Base-by-base conservation (phyloP, 2,888 invertebrate species). In the Rhingia rostrata region DNA sequence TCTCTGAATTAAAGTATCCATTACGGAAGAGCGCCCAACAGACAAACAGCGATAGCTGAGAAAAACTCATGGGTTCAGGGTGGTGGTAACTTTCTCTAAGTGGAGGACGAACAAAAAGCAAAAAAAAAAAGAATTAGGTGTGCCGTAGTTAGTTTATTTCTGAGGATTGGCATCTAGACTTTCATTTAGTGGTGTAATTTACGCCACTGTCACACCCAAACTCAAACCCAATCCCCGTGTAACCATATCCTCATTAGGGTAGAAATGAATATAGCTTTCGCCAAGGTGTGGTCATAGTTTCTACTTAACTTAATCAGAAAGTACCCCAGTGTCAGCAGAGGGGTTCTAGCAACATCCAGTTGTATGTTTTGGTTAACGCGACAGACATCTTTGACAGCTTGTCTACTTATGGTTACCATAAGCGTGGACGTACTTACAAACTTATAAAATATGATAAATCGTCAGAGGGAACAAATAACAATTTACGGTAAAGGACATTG, bases 81-180 rank as follows among this genome's bases (percentile, higher is more conserved):
- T 30, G 6, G 32, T 9, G 33, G 12, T 43, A 33, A 54, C 43
- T 22, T 41, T 51, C 58, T 58, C 69, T 70, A 33, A 37, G 39
- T 61, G 63, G 53, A 32, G 22, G 22, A 22, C 22, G 22, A 60
- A 41, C 64, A 54, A 54, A 79, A n/a, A n/a, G n/a, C n/a, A n/a
- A n/a, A n/a, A n/a, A 74, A 79, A 84, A 75, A 69, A 66, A 80
- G 58, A 84, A 79, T 79, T 84, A 84, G 84, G 84, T 79, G 84
- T 53, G 84, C 64, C 80, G 53, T 70, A 74, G 74, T 70, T 70
- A 74, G 67, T 79, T 79, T 74, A 84, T 79, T 84, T 79, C 79
- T 47, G 2, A 64, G 84, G 84, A 84, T 84, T 70, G 84, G 79
- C 79, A 64, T 22, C 70, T 58, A 61, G 56, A 60, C 80, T 79